Base-by-base conservation (phyloP, 2,113 vertebrate genomes). In the Brachionichthys hirsutus region DNA sequence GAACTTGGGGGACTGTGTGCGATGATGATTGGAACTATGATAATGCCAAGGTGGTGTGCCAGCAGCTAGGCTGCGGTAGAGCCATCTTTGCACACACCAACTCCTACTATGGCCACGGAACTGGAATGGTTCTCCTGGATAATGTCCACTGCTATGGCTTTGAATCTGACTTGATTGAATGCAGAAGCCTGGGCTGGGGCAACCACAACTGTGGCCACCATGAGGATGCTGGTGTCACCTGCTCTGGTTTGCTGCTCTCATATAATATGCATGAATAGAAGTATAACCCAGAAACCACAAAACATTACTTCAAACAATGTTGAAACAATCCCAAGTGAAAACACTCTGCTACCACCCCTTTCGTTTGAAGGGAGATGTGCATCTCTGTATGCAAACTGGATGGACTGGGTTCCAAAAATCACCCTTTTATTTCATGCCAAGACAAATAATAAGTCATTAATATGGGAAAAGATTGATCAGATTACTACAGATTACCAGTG, bases 121-220 rank as follows among this genome's bases (percentile, higher is more conserved):
- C 91, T 0, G 97, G 96, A 0, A 91, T 59, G 19, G 97, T 99
- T 82, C 83, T 95, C 46, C 83, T 98, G 81, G 97, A 99, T 87
- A 98, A 99, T 0, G 92, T 98, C 62, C 91, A 95, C 82, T 99
- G 97, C 2, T 81, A 92, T 0, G 94, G 97, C 36, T 60, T 77
- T 0, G 97, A 98, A 75, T 62, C 61, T 2, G 88, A 87, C 44
- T 90, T 98, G 49, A 75, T 84, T 0, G 80, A 78, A 38, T 99
- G 97, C 74, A 89, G 87, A 73, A 94, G 93, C 78, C 92, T 97
- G 0, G 97, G 95, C 63, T 99, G 97, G 97, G 94, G 94, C 2
- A 92, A 93, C 73, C 94, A 99, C 66, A 98, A 99, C 92, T 99
- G 97, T 0, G 94, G 95, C 2, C 97, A 99, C 77, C 95, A 98